Conservation (phyloP, 2,888 invertebrate species). For the Masnerella sp. region DNA sequence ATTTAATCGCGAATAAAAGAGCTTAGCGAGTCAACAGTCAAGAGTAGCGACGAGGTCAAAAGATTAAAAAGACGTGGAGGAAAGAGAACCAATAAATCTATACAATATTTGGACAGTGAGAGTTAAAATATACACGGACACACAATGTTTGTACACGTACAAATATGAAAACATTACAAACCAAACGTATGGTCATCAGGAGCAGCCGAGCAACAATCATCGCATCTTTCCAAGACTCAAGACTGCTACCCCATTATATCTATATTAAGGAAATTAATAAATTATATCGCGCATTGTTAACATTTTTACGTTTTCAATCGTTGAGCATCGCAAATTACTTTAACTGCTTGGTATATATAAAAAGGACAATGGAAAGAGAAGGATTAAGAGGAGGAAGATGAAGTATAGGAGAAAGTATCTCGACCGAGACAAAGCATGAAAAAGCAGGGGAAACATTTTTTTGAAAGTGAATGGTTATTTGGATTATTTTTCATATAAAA, state of each 20-base stretch:
- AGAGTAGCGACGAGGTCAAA: slow-evolving; percentile 54
- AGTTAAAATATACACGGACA: slow-evolving; percentile 19
- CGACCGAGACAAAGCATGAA: slow-evolving; percentile 5
- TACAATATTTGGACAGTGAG: slow-evolving; percentile 42
- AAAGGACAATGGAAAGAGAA: slow-evolving; percentile 3
- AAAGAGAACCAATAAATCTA: slow-evolving; percentile 48
- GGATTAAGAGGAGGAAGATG: background rate
- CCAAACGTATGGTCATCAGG: slow-evolving; percentile 45
- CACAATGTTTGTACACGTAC: slow-evolving; percentile 11
- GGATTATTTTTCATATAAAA: slow-evolving; percentile 41
- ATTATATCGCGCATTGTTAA: slow-evolving; percentile 72
- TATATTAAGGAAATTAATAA: slow-evolving; percentile 72
- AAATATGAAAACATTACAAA: slow-evolving; percentile 9
- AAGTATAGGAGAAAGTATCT: slow-evolving; percentile 20
- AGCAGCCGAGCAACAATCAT: slow-evolving; percentile 71
- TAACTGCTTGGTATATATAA: slow-evolving; percentile 50
- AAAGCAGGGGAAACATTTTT: slow-evolving; percentile 19
- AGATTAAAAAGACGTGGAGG: slow-evolving; percentile 42
- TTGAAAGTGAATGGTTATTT: slow-evolving; percentile 34
- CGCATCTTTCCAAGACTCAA: slow-evolving; percentile 76
- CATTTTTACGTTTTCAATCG: slow-evolving; percentile 76
- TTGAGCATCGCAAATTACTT: slow-evolving; percentile 70
- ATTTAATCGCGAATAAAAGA: slow-evolving; percentile 73
- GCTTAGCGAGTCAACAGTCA: slow-evolving; percentile 58
- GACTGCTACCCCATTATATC: slow-evolving; percentile 76